phyloP scores from a whole-genome alignment of 2,888 invertebrate genomes.

The Phortica okadai region DNA sequence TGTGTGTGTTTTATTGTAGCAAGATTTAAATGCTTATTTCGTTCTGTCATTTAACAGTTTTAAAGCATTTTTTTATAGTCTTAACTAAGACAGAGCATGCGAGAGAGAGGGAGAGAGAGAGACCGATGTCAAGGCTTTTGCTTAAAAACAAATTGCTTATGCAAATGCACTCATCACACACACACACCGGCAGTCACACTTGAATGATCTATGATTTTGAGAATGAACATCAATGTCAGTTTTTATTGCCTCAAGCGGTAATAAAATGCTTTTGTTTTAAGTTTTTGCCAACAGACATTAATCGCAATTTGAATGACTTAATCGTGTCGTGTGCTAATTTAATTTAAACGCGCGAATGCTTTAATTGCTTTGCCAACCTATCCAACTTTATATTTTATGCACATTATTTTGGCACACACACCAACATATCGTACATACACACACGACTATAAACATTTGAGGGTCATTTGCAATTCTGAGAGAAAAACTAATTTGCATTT shows the following conservation, averaged over 20 bases:
- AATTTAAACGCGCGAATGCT: conserved; percentile 45
- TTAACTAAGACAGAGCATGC: not conserved
- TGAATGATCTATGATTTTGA: too few relatives aligned
- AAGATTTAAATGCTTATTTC: not conserved
- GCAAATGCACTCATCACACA: not conserved
- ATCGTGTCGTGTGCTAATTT: conserved; percentile 43
- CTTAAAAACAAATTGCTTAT: not conserved
- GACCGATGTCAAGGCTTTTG: not conserved
- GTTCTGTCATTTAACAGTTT: not conserved
- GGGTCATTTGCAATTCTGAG: not conserved
- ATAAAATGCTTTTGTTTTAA: too few relatives aligned
- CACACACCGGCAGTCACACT: not conserved
- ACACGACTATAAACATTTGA: conserved; percentile 41
- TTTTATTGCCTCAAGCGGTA: too few relatives aligned
- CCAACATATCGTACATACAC: conserved; percentile 43
- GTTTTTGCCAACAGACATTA: not conserved
- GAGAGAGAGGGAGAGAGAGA: not conserved
- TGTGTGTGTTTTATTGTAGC: not conserved
- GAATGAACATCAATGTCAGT: too few relatives aligned
- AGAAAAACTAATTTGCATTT: too few relatives aligned
- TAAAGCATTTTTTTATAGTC: conserved; percentile 1
- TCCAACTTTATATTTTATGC: conserved; percentile 27
- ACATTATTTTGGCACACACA: conserved; percentile 32
- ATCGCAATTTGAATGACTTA: conserved; percentile 10
- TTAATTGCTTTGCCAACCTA: conserved; percentile 53